Conservation (phyloP, 2,888 invertebrate genomes). For the Oligia strigilis region DNA sequence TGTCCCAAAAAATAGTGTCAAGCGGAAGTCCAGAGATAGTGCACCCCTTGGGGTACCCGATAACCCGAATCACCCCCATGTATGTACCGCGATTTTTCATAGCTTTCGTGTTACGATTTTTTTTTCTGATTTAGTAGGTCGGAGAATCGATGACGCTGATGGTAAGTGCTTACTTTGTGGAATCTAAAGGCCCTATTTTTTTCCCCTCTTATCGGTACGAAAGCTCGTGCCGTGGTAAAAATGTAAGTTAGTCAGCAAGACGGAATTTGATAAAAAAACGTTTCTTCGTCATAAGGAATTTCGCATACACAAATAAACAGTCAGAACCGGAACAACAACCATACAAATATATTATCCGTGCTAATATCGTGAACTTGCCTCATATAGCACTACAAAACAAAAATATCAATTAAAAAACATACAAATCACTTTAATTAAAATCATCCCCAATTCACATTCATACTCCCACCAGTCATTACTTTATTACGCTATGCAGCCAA, state of each 20-base stretch:
- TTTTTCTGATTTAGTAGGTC: background rate
- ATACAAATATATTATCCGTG: background rate
- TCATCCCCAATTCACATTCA: background rate
- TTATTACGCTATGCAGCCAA: constrained; percentile 12
- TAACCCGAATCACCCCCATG: too few relatives aligned
- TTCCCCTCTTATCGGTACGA: too few relatives aligned
- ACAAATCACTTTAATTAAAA: background rate
- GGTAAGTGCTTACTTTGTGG: background rate
- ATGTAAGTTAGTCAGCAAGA: background rate
- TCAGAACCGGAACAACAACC: background rate
- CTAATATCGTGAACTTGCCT: background rate
- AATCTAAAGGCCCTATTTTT: background rate
- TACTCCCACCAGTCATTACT: too few relatives aligned
- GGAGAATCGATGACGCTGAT: background rate
- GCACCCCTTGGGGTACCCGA: too few relatives aligned
- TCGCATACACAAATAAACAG: background rate
- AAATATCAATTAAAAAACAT: background rate
- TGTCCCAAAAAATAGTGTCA: too few relatives aligned
- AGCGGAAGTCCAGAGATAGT: too few relatives aligned
- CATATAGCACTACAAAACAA: background rate
- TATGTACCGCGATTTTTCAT: too few relatives aligned
- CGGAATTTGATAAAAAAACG: background rate
- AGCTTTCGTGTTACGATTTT: too few relatives aligned
- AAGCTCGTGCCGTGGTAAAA: background rate
- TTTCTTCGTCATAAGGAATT: background rate